Conservation (phyloP, 1,140 invertebrate genomes). For the Dendroctonus valens region DNA sequence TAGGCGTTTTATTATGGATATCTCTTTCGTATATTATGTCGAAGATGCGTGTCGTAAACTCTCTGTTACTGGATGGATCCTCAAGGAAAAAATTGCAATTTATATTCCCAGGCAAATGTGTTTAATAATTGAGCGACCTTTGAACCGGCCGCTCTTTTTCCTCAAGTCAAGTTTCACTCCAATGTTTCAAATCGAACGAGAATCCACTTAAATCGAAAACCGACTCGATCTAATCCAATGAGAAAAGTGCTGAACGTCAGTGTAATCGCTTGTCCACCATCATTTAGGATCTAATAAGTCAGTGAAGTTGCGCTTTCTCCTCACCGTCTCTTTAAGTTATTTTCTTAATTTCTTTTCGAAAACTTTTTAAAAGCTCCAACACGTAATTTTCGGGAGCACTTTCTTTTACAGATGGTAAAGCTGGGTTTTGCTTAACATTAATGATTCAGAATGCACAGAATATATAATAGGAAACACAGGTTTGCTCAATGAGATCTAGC, state of each 20-base stretch:
- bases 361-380: slow-evolving; percentile 19
- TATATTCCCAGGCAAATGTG: too few relatives aligned
- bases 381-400: too few relatives aligned
- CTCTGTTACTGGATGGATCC: not conserved
- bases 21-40: slow-evolving; percentile 7
- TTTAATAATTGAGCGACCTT: too few relatives aligned
- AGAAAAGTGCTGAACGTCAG: slow-evolving; percentile 41
- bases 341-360: slow-evolving; percentile 18
- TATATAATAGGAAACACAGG: too few relatives aligned
- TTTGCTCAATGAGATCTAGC: too few relatives aligned
- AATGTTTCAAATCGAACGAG: not conserved
- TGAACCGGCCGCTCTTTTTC: too few relatives aligned
- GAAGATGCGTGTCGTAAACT: slow-evolving; percentile 1
- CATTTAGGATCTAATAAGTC: slow-evolving; percentile 44
- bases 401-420: too few relatives aligned
- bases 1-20: slow-evolving; percentile 7
- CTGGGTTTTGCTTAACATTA: too few relatives aligned
- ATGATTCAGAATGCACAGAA: too few relatives aligned
- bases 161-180: not conserved
- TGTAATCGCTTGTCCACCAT: slow-evolving; percentile 45
- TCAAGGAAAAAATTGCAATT: slow-evolving; percentile 2
- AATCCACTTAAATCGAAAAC: not conserved
- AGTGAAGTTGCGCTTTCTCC: slow-evolving; percentile 29
- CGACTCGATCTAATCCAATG: slow-evolving; percentile 37
- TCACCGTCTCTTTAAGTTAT: slow-evolving; percentile 16